Conservation (phyloP, 92 coral and sea anemone genomes). For the Pocillopora meandrina region DNA sequence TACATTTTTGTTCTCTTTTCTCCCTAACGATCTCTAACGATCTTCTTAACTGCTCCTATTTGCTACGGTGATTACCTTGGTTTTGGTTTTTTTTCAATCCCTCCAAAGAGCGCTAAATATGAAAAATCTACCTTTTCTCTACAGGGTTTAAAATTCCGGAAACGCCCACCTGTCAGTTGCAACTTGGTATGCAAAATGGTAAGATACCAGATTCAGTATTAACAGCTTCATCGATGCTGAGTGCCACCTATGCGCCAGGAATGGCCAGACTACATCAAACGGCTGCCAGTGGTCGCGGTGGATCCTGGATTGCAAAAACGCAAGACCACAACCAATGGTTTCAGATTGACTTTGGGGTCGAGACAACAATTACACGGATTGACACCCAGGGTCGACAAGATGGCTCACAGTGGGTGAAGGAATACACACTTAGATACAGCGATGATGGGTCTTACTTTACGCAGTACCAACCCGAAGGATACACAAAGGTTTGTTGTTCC, state of each 20-base stretch:
- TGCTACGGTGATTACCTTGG: no score
- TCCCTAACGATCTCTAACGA: no score
- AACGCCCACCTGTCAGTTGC: slow-evolving; percentile 9
- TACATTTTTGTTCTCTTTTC: no score
- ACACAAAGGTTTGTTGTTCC: neutral
- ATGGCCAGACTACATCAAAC: slow-evolving; percentile 12
- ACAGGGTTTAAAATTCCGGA: slow-evolving; percentile 5
- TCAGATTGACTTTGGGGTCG: slow-evolving; percentile 11
- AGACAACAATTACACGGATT: neutral
- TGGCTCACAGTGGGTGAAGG: neutral
- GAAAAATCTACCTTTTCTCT: neutral
- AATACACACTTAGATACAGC: slow-evolving; percentile 5
- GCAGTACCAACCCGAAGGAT: neutral
- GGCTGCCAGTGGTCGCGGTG: neutral
- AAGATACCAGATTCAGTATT: slow-evolving; percentile 7
- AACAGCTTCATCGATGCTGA: slow-evolving; percentile 10
- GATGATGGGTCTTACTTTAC: neutral
- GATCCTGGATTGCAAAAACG: neutral
- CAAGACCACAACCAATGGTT: slow-evolving; percentile 22
- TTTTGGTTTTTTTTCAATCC: no score
- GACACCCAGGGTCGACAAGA: slow-evolving; percentile 7
- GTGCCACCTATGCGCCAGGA: neutral
- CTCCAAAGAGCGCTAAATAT: no score
- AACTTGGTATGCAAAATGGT: slow-evolving; percentile 35
- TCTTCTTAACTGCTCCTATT: no score